These are phyloP conservation scores for Vanacampus margaritifer DNA, from an alignment of 2,113 vertebrate genomes.

Conservation along the genomic window DNA sequence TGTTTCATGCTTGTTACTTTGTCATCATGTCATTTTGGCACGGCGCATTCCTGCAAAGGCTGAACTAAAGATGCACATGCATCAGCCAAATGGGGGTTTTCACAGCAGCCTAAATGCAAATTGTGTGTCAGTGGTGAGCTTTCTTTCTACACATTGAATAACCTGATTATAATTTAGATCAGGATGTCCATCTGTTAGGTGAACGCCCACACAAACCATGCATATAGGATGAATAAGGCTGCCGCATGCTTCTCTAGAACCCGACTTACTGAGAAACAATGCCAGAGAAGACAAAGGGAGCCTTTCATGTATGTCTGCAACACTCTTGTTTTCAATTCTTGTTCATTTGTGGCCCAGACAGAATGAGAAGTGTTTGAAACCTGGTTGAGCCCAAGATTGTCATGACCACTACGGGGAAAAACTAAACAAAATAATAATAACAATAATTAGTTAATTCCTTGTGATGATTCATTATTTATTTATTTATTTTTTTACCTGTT, in stretches of 20 bases:
- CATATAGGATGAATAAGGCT: slow-evolving; percentile 31
- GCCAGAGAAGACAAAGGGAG: slow-evolving; percentile 19
- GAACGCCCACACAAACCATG: slow-evolving; percentile 40
- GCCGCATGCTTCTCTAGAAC: slow-evolving; percentile 11
- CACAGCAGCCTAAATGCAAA: slow-evolving; percentile 48
- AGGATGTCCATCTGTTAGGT: slow-evolving; percentile 60
- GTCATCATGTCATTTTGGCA: slow-evolving; percentile 22
- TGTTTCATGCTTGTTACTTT: not conserved
- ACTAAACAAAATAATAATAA: not conserved
- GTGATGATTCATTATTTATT: no score
- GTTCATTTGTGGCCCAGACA: slow-evolving; percentile 22
- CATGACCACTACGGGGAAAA: not conserved
- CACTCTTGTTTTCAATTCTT: slow-evolving; percentile 27
- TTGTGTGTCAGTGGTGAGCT: slow-evolving; percentile 45
- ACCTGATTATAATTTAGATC: slow-evolving; percentile 65
- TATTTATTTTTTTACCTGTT: no score
- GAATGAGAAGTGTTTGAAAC: slow-evolving; percentile 9
- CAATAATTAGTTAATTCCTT: not conserved
- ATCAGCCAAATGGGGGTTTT: slow-evolving; percentile 29
- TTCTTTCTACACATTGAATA: slow-evolving; percentile 55
- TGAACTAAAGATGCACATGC: slow-evolving; percentile 32
- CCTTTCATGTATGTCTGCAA: slow-evolving; percentile 25
- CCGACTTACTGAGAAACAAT: slow-evolving; percentile 26
- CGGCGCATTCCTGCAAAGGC: slow-evolving; percentile 25
- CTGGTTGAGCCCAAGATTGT: not conserved